Evolutionary conservation across 2,113 vertebrate species (phyloP), one percentile per base, ranked within the genome.

Genomic region (Ictalurus punctatus): DNA sequence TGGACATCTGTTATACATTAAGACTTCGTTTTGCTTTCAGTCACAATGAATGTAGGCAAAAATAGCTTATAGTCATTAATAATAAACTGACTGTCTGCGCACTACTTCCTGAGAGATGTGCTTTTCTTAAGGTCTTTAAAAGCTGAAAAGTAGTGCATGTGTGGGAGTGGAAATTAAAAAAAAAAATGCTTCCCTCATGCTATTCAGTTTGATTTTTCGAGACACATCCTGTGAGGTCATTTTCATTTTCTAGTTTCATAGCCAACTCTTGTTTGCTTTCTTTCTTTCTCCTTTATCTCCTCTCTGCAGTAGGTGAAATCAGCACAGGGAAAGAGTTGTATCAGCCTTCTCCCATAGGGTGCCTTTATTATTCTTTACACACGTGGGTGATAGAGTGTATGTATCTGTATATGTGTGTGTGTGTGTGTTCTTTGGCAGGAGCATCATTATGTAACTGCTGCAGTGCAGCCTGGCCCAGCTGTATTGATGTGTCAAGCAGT

Each of bases 381-480:
- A 81, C 48, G 76, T 73, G 90, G 76, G 85, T 86, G 74, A 59
- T 90, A 69, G 34, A 63, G 59, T 87, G 73, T 86, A 88, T 48
- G 82, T 79, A 59, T 79, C 9, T 78, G 84, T 44, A 54, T 59
- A 65, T 86, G 67, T 86, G 76, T 73, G 52, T 81, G 71, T 74
- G 34, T 73, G 84, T 86, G 86, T 59, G 44, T 81, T 86, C 71
- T 76, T 88, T 87, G 88, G 89, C 87, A 89, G 88, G 84, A 91
- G 91, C 88, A 78, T 86, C 30, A 87, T 92, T 93, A 93, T 90
- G 90, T 94, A 94, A 95, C 63, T 87, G 87, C 93, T 92, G 91
- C 91, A 93, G 78, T 94, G 93, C 91, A 88, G 93, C 91, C 93
- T 92, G 89, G 88, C 91, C 83, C 76, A 19, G 89, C 90, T 91